A percentile compares a stretch with the other conserved stretches of the same genome.
phyloP scores from a whole-genome alignment of 2,888 invertebrate genomes.

The Campaea margaritaria region DNA sequence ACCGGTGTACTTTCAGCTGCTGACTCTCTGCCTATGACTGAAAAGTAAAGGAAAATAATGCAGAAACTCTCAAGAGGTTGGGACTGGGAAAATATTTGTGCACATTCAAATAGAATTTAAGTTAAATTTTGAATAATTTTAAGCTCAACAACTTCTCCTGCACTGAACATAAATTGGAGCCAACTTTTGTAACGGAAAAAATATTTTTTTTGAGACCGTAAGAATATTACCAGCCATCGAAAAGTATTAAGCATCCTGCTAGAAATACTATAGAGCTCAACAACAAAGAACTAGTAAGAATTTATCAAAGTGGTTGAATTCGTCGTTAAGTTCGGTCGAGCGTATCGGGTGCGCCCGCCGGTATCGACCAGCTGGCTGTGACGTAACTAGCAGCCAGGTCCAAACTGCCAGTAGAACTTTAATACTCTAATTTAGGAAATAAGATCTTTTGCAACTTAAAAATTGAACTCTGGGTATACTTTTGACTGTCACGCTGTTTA shows the following conservation, averaged over 20 bases:
- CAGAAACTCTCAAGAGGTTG: not conserved
- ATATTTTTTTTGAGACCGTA: no score
- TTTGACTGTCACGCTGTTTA: slow-evolving; percentile 24
- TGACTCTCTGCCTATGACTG: not conserved
- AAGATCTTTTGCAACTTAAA: slow-evolving; percentile 41
- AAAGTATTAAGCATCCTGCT: no score
- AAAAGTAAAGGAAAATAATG: not conserved
- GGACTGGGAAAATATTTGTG: not conserved
- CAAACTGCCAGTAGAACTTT: slow-evolving; percentile 46
- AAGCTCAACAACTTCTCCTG: no score
- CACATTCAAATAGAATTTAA: not conserved
- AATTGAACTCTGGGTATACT: slow-evolving; percentile 13
- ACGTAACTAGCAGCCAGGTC: slow-evolving; percentile 59
- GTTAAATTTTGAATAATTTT: not conserved
- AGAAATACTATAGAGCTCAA: not conserved
- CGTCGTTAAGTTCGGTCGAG: slow-evolving; percentile 48
- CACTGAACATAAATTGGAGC: not conserved
- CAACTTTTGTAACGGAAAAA: no score
- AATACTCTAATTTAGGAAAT: slow-evolving; percentile 49
- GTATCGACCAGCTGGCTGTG: slow-evolving; percentile 69
- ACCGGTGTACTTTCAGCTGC: no score
- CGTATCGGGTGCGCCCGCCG: slow-evolving; percentile 56
- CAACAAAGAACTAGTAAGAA: slow-evolving; percentile 41
- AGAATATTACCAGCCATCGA: no score
- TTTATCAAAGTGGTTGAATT: slow-evolving; percentile 60